These are phyloP conservation scores for Lanistes nyassanus DNA, from an alignment of 1,140 invertebrate genomes.

Conservation along the genomic window DNA sequence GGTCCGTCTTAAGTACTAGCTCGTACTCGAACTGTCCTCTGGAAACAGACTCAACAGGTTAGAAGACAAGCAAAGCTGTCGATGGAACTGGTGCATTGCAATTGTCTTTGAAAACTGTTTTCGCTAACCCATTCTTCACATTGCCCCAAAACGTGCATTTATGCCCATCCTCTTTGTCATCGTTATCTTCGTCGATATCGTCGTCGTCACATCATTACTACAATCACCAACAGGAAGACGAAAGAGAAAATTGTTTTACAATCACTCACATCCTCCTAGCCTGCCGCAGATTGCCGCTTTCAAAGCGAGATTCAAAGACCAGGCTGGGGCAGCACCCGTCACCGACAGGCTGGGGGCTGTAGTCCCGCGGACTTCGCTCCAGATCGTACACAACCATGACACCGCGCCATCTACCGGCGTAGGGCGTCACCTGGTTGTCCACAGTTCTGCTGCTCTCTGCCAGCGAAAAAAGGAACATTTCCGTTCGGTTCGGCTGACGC, in stretches of 20 bases:
- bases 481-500: too few species aligned
- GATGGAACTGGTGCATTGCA: too few species aligned
- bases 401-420: constrained; percentile 59
- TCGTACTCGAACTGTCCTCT: constrained; percentile 68
- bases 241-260: neutral
- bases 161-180: neutral
- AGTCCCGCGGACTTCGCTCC: constrained; percentile 57
- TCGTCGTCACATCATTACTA: neutral
- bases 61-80: too few species aligned
- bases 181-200: neutral
- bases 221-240: too few species aligned
- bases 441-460: constrained; percentile 47
- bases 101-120: too few species aligned
- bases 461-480: constrained; percentile 13
- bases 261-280: constrained; percentile 63
- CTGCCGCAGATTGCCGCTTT: constrained; percentile 64
- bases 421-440: constrained; percentile 56
- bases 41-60: constrained; percentile 37
- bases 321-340: constrained; percentile 61
- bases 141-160: neutral
- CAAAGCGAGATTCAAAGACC: constrained; percentile 66
- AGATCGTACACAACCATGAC: constrained; percentile 61
- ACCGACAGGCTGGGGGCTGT: constrained; percentile 44
- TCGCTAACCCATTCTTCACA: too few species aligned
- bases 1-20: constrained; percentile 64